Evolutionary conservation across 2,113 vertebrate species (phyloP), one percentile per base, ranked within the genome.

Genomic region (Scomber japonicus): DNA sequence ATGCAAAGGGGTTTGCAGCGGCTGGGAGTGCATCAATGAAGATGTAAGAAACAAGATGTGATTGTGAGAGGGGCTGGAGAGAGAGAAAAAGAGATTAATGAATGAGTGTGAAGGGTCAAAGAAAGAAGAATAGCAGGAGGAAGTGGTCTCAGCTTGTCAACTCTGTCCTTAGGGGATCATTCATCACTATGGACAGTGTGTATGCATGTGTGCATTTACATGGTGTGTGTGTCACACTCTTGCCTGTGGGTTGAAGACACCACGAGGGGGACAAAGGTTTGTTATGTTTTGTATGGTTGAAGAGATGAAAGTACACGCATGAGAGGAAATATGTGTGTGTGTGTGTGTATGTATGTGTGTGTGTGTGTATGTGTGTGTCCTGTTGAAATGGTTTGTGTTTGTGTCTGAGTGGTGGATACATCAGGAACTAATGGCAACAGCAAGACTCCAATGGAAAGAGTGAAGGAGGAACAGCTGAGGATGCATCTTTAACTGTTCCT

Each of bases 131-230:
- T 85, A 91, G 90, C 75, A 71, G 66, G 84, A 94, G 92, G 92
- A 94, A 94, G 91, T 90, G 90, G 90, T 89, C 89, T 84, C 61
- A 87, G 91, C 81, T 63, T 92, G 88, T 84, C 92, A 87, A 65
- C 75, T 63, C 55, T 80, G 82, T 81, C 92, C 88, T 56, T 66
- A 88, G 84, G 86, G 78, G 81, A 88, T 93, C 91, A 92, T 94
- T 91, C 84, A 94, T 95, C 92, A 94, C 67, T 31, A 64, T 87
- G 82, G 61, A 82, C 76, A 55, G 77, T 69, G 82, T 86, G 81
- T 60, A 66, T 72, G 67, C 62, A 67, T 75, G 84, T 77, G 80
- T 79, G 65, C 63, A 51, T 84, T 79, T 86, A 63, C 10, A 11
- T 21, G 49, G 45, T 16, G 21, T 78, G 76, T 77, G 71, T 67